Conservation (phyloP, 2,113 vertebrate genomes). For the Chlorodrepanis virens region DNA sequence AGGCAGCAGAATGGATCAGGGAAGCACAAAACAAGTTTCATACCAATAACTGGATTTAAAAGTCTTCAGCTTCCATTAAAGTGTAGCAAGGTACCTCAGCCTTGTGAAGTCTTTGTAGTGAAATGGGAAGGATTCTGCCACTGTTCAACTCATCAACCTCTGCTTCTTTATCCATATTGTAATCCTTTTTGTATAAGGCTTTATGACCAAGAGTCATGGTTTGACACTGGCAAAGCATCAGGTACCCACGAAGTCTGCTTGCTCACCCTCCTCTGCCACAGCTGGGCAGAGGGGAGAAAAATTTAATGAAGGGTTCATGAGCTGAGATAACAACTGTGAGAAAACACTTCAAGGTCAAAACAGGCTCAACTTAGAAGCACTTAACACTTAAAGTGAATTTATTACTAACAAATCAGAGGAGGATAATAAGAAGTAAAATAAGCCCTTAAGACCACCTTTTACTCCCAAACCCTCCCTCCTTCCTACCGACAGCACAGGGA, state of each 20-base stretch:
- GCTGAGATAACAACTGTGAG: fast-evolving
- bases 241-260: fast-evolving
- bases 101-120: neutral
- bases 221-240: neutral
- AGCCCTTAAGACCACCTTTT: neutral
- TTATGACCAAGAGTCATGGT: neutral
- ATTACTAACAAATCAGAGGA: neutral
- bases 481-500: fast-evolving
- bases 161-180: neutral
- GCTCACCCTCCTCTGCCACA: neutral
- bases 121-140: neutral
- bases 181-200: neutral
- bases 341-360: neutral
- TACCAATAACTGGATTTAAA: neutral
- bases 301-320: neutral
- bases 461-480: neutral
- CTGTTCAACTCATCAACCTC: neutral
- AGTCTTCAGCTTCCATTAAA: neutral
- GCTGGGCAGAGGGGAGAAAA: neutral
- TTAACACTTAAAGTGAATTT: neutral
- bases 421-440: neutral
- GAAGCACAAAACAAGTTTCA: neutral
- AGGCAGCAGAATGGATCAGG: neutral
- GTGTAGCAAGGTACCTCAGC: neutral
- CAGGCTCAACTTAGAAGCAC: neutral